Conservation (phyloP, 2,888 invertebrate species). For the Esperia sulphurella region DNA sequence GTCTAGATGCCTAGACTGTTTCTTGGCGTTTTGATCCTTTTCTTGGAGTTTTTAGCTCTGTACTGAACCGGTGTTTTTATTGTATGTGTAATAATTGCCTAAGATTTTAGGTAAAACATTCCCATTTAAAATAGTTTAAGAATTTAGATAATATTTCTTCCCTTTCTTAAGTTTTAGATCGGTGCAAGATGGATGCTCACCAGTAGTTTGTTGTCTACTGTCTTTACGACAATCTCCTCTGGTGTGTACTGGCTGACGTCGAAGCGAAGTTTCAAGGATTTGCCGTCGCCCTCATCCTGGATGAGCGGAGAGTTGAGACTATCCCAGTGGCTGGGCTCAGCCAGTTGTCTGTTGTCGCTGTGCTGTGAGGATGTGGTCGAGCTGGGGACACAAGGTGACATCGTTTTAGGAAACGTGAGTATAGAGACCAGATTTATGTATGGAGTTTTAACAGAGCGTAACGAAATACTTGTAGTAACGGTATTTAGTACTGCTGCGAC, state of each 20-base stretch:
- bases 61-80: too few relatives aligned
- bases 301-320: constrained; percentile 95
- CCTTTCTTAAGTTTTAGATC: background rate
- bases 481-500: too few relatives aligned
- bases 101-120: too few relatives aligned
- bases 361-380: constrained; percentile 82
- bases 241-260: constrained; percentile 98
- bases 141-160: too few relatives aligned
- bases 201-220: constrained; percentile 97
- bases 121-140: too few relatives aligned
- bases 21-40: too few relatives aligned
- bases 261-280: constrained; percentile 95
- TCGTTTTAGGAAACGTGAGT: too few relatives aligned
- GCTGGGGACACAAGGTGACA: constrained; percentile 50
- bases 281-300: constrained; percentile 96
- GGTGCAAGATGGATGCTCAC: constrained; percentile 74
- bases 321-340: constrained; percentile 86
- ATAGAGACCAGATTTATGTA: background rate
- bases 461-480: too few relatives aligned
- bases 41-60: too few relatives aligned
- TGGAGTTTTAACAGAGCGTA: background rate
- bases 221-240: constrained; percentile 99
- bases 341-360: constrained; percentile 80
- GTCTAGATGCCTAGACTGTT: too few relatives aligned
- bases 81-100: too few relatives aligned